phyloP scores from a whole-genome alignment of 2,113 vertebrate species.

The Himantopus leucocephalus region DNA sequence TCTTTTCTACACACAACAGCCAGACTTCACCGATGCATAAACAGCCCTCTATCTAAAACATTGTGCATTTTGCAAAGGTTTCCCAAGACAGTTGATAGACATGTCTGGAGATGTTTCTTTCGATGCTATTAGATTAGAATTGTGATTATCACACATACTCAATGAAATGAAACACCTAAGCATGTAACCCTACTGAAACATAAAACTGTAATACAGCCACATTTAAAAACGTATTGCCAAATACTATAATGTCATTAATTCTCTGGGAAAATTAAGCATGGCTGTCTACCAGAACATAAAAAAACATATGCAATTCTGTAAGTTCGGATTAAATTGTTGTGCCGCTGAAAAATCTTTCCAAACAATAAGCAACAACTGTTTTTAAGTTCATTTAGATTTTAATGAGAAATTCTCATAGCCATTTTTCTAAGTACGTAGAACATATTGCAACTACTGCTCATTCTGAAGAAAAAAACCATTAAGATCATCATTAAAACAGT shows the following conservation, averaged over 20 bases:
- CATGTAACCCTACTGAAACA: neutral
- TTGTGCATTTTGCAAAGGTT: neutral
- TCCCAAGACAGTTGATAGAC: neutral
- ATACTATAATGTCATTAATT: neutral
- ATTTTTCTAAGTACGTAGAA: neutral
- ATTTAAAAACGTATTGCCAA: neutral
- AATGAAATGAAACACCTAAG: neutral
- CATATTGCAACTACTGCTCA: neutral
- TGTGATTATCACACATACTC: neutral
- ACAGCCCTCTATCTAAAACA: neutral
- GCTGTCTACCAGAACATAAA: neutral
- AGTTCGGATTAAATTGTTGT: neutral
- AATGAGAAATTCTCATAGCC: neutral
- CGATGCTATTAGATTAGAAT: neutral
- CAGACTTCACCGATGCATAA: neutral
- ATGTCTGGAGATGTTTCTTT: neutral
- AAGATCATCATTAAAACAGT: neutral
- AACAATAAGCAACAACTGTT: neutral
- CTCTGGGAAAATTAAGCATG: neutral
- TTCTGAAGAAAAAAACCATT: neutral
- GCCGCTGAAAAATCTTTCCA: neutral
- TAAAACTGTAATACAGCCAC: neutral
- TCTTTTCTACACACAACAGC: neutral
- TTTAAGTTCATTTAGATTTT: neutral
- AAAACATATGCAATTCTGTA: neutral